Evolutionary conservation across 2,888 invertebrate species (phyloP).

Genomic region (Caenorhabditis becei): DNA sequence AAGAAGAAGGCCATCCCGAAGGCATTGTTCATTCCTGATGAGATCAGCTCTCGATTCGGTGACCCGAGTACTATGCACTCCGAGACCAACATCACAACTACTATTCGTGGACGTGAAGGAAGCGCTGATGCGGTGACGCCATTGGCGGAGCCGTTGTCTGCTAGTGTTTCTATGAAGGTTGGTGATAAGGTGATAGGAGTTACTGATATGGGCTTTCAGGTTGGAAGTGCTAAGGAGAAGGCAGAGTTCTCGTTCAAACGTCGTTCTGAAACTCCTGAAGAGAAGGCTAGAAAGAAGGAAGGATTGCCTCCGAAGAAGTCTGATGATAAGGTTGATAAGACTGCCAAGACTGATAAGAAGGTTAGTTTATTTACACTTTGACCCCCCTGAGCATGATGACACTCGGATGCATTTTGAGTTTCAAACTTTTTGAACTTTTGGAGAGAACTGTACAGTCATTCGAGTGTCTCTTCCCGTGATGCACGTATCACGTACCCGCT

Average conservation of each 20-base stretch:
- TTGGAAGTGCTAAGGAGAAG: constrained; percentile 62
- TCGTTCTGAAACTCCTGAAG: constrained; percentile 66
- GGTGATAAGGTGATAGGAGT: background rate
- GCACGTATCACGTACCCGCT: constrained; percentile 52
- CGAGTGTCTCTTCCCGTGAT: constrained; percentile 44
- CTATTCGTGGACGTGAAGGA: constrained; percentile 71
- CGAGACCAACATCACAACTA: constrained; percentile 71
- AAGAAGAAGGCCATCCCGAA: constrained; percentile 71
- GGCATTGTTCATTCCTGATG: constrained; percentile 79
- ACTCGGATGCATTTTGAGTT: constrained; percentile 11
- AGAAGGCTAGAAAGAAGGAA: constrained; percentile 52
- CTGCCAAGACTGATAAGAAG: constrained; percentile 28
- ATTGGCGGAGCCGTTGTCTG: constrained; percentile 64
- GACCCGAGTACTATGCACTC: constrained; percentile 73
- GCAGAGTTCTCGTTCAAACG: constrained; percentile 70
- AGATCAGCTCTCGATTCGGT: constrained; percentile 78
- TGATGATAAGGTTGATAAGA: background rate
- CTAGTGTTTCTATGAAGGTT: constrained; percentile 68
- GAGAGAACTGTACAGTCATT: constrained; percentile 5
- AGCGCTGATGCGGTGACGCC: constrained; percentile 70
- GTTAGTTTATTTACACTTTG: constrained; percentile 29
- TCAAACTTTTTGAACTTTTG: background rate
- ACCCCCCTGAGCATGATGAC: constrained; percentile 23
- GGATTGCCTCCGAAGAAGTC: constrained; percentile 60
- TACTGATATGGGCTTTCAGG: constrained; percentile 50